Base-by-base conservation (phyloP, 2,113 vertebrate species). In the Microcebus griseorufus region DNA sequence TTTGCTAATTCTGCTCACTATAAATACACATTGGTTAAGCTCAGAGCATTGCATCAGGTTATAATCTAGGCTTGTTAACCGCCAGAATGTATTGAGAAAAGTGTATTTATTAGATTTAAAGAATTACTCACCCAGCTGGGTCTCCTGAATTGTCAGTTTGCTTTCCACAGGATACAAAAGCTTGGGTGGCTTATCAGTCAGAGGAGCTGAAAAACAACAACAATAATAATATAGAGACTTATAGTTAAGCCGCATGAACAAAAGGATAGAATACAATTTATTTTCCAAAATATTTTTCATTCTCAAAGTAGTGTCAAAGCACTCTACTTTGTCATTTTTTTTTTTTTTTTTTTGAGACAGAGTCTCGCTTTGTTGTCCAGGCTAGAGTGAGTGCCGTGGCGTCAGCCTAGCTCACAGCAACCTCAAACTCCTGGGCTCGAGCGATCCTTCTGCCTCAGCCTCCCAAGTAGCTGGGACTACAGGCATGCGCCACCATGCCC, bases 141-240 rank as follows among this genome's bases (percentile, higher is more conserved):
- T 98, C 98, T 99, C 99, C 88, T 99, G 99, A 98, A 99, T 73
- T 97, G 98, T 99, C 98, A 99, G 97, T 98, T 99, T 99, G 98
- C 97, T 99, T 99, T 99, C 99, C 90, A 99, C 97, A 22, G 99
- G 99, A 88, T 99, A 99, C 82, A 99, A 98, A 98, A 99, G 99
- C 98, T 99, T 99, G 93, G 99, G 99, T 97, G 99, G 99, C 98
- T 99, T 99, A 99, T 99, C 99, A 97, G 99, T 99, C 98, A 99
- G 98, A 91, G 99, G 99, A n/a, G 99, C 99, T 99, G 99, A 94
- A 99, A 99, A 97, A 97, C 45, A 98, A 98, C 96, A 98, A 97
- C 94, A 98, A 98, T 97, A 98, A 98, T 78, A 86, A 86, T 75
- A 95, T 37, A 98, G 9, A 97, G 75, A 97, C 89, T 97, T 90